Conservation (phyloP, 2,113 vertebrate species). For the Brachyhypopomus gauderio region DNA sequence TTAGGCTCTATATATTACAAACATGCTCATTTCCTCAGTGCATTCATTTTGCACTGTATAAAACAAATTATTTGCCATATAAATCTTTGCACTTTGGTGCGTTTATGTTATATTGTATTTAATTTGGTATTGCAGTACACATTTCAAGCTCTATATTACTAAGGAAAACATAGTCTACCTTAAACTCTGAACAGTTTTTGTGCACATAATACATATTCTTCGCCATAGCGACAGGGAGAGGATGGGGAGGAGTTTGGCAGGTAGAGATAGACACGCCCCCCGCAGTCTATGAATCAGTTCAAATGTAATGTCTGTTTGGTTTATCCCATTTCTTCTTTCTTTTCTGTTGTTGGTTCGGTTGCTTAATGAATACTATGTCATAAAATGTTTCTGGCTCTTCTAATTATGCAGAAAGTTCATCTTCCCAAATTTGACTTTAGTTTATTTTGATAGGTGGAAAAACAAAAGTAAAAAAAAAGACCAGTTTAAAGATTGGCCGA, state of each 20-base stretch:
- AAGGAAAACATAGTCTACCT: neutral
- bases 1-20: constrained; percentile 21
- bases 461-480: neutral
- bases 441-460: neutral
- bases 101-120: neutral
- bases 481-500: neutral
- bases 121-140: neutral
- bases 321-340: neutral
- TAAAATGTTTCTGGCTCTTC: no score
- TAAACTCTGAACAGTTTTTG: neutral
- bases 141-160: neutral
- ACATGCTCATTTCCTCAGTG: neutral
- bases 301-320: no score
- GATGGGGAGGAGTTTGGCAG: neutral
- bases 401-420: no score
- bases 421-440: no score
- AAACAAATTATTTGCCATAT: neutral
- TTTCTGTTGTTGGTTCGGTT: neutral
- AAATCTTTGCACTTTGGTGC: constrained; percentile 26
- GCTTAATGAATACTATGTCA: no score
- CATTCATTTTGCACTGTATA: neutral
- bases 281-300: no score
- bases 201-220: neutral
- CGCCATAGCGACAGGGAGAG: no score
- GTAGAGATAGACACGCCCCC: no score